These are phyloP conservation scores for Oligia strigilis DNA, from an alignment of 2,888 invertebrate genomes.

Conservation along the genomic window DNA sequence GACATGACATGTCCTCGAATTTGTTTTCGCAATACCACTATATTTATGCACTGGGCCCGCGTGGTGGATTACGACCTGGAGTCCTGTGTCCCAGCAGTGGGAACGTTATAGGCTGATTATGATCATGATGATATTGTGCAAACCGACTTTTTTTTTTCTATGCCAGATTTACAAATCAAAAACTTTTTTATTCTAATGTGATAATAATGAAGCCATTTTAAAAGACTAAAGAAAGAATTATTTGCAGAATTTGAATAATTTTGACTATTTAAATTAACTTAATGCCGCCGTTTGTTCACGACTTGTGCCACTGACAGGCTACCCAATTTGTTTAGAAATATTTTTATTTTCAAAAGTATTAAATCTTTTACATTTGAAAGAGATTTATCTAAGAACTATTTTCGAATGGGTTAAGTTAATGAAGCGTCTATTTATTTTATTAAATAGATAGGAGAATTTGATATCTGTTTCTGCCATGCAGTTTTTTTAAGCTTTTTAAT, in stretches of 20 bases:
- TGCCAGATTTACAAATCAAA: background rate
- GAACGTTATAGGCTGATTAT: background rate
- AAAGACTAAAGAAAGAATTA: slow-evolving; percentile 2
- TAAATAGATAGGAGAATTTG: background rate
- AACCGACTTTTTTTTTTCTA: background rate
- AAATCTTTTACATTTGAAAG: slow-evolving; percentile 5
- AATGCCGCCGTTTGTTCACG: slow-evolving; percentile 35
- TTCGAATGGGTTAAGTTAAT: slow-evolving; percentile 7
- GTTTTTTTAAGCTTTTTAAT: background rate
- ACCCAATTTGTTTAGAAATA: slow-evolving; percentile 17
- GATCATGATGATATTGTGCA: background rate
- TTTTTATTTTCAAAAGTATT: slow-evolving; percentile 18
- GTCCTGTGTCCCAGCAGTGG: too few species aligned
- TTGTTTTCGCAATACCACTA: too few species aligned
- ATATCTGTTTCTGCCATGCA: background rate
- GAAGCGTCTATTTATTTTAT: background rate
- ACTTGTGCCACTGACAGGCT: slow-evolving; percentile 37
- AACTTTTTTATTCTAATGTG: background rate
- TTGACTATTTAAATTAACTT: slow-evolving; percentile 27
- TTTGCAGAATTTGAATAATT: slow-evolving; percentile 23
- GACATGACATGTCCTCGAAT: too few species aligned
- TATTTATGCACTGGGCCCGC: too few species aligned
- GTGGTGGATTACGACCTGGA: too few species aligned
- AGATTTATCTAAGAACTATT: background rate
- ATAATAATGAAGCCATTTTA: background rate